Conservation (phyloP, 1,140 invertebrate species). For the Ectropis grisescens region DNA sequence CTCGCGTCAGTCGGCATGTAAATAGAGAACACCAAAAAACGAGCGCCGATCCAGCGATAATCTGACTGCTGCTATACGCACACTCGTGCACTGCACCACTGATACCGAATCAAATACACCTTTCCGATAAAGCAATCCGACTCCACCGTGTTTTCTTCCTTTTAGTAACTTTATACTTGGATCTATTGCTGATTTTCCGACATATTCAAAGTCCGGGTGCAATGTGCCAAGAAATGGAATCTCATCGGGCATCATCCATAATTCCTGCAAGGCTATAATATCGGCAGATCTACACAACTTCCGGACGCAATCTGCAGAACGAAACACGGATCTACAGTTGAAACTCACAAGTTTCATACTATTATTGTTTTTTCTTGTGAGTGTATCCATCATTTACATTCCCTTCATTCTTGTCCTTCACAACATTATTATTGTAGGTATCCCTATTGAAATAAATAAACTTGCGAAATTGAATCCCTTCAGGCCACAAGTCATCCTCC, state of each 20-base stretch:
- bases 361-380: not conserved
- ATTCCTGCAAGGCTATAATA: slow-evolving; percentile 6
- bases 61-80: not conserved
- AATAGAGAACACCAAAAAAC: not conserved
- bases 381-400: not conserved
- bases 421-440: no score
- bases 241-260: slow-evolving; percentile 12
- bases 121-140: not conserved
- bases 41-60: not conserved
- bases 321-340: slow-evolving; percentile 4
- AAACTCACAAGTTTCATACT: slow-evolving; percentile 2
- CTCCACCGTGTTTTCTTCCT: slow-evolving; percentile 8
- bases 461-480: slow-evolving; percentile 7
- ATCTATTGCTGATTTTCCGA: slow-evolving; percentile 9
- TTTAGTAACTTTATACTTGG: slow-evolving; percentile 1
- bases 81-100: not conserved
- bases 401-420: no score
- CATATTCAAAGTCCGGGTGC: slow-evolving; percentile 7
- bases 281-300: not conserved
- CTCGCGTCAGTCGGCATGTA: not conserved
- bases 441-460: slow-evolving; percentile 4
- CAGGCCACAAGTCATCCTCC: slow-evolving; percentile 4
- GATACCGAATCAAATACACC: not conserved
- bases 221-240: slow-evolving; percentile 8
- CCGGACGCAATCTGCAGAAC: not conserved